These are phyloP conservation scores for Poicephalus meyeri DNA, from an alignment of 2,113 vertebrate species.

Conservation along the genomic window DNA sequence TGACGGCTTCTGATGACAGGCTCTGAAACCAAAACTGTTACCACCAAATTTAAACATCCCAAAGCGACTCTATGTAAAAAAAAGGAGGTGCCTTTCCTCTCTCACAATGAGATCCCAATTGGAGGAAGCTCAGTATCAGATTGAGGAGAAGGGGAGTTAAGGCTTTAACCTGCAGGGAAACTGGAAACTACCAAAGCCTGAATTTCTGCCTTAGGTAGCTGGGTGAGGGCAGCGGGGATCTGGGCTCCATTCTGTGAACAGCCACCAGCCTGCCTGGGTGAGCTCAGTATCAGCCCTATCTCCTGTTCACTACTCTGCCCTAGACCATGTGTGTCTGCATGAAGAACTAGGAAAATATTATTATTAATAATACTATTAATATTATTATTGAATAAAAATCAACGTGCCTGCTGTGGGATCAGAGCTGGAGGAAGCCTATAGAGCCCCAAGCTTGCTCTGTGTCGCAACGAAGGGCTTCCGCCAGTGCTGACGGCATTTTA, in stretches of 20 bases:
- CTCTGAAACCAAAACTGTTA: conserved; percentile 53
- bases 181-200: background rate
- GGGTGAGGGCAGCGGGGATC: fast-evolving
- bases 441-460: fast-evolving
- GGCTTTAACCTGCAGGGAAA: background rate
- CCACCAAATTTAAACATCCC: conserved; percentile 61
- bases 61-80: background rate
- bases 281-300: background rate
- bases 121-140: background rate
- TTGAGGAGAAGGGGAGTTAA: background rate
- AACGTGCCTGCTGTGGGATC: fast-evolving
- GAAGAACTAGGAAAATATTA: background rate
- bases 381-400: background rate
- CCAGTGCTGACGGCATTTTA: background rate
- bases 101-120: background rate
- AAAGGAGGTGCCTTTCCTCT: background rate
- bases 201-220: background rate
- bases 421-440: background rate
- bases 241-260: background rate
- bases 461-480: fast-evolving
- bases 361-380: background rate
- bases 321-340: fast-evolving
- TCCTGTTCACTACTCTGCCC: background rate
- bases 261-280: background rate
- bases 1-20: background rate